Percentiles rank a stretch among this genome's conserved stretches.
These are phyloP conservation scores for Neotoxoptera formosana DNA, from an alignment of 1,140 invertebrate genomes.

Conservation along the genomic window DNA sequence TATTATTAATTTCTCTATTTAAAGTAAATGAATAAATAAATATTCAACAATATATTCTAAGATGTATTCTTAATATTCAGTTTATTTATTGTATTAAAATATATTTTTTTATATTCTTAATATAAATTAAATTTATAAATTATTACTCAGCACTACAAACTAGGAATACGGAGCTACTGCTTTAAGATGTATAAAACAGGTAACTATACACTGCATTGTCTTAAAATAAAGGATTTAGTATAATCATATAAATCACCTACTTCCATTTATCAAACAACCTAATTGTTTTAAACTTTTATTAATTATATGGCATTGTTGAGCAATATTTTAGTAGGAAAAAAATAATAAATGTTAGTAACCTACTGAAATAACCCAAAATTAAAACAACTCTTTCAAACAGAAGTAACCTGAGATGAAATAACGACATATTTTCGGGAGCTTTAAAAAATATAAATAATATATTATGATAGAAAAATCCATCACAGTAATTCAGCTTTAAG, in stretches of 20 bases:
- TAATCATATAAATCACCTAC: neutral
- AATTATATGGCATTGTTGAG: neutral
- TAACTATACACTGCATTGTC: neutral
- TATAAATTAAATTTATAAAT: neutral
- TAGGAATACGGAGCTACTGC: neutral
- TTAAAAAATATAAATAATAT: too few relatives aligned
- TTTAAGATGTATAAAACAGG: neutral
- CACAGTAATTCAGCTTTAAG: neutral
- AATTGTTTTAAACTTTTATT: constrained; percentile 1
- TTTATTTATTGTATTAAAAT: neutral
- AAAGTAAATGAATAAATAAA: neutral
- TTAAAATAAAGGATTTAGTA: neutral
- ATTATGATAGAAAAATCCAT: neutral
- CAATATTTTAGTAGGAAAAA: neutral
- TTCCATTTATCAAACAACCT: neutral
- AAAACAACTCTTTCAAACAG: neutral
- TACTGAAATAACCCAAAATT: neutral
- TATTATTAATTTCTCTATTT: neutral
- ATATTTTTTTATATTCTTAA: neutral
- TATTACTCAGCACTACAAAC: neutral
- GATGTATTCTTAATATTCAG: neutral
- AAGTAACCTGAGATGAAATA: neutral
- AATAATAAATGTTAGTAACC: neutral
- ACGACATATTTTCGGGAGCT: neutral
- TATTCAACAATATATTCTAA: neutral